Conservation (phyloP, 23 tunicate species). For the Trididemnum miniatum region DNA sequence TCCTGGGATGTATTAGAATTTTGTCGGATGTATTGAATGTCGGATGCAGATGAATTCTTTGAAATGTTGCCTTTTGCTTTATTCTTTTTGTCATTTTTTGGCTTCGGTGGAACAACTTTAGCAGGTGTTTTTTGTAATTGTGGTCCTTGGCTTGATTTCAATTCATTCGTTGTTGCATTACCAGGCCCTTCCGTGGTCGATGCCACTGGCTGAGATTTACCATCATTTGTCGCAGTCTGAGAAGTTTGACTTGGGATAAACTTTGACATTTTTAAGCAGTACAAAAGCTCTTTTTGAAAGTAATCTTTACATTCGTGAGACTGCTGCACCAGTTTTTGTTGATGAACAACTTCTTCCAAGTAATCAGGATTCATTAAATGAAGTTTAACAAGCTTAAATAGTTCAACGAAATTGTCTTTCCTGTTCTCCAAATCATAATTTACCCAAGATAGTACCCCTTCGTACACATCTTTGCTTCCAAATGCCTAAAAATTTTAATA, state of each 20-base stretch:
- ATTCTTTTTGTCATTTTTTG: not conserved
- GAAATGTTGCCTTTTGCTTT: not conserved
- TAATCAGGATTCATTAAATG: slow-evolving; percentile 10
- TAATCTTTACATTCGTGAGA: slow-evolving; percentile 34
- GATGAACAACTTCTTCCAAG: slow-evolving; percentile 15
- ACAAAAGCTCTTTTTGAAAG: slow-evolving; percentile 27
- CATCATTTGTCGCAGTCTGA: not conserved
- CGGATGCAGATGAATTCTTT: not conserved
- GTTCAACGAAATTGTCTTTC: slow-evolving; percentile 2
- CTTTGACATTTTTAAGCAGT: slow-evolving; percentile 13
- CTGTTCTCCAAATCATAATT: slow-evolving; percentile 16
- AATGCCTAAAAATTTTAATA: slow-evolving; percentile 31
- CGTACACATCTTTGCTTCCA: slow-evolving; percentile 28
- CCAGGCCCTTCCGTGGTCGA: not conserved
- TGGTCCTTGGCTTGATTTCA: too few relatives aligned
- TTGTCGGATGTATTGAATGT: not conserved
- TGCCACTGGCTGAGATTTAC: not conserved
- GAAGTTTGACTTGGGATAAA: not conserved
- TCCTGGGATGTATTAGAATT: not conserved
- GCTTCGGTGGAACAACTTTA: not conserved
- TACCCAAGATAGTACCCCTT: slow-evolving; percentile 22
- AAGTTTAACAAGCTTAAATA: slow-evolving; percentile 26
- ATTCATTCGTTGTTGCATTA: not conserved
- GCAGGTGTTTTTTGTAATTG: not conserved
- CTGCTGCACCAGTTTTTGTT: slow-evolving; percentile 2